Base-by-base conservation (phyloP, 1,140 invertebrate species). In the Leptonema lineaticorne region DNA sequence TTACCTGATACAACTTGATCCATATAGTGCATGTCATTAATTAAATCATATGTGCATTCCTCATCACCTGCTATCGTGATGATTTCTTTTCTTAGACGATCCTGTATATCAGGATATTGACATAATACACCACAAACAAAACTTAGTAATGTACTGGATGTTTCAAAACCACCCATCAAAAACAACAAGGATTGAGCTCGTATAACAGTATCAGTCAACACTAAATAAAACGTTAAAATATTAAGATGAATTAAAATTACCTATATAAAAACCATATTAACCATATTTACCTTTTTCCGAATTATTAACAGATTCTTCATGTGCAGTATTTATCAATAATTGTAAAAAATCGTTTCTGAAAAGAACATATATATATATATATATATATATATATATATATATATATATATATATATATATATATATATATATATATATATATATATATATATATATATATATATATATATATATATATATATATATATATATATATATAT, bases 101-200 rank as follows among this genome's bases (percentile, higher is more conserved):
- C 77, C 73, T 91, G 89, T 11, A 88, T 69, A 0, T 88, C 85
- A 0, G 84, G 85, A 71, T 86, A 77, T 11, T 81, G 76, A 0
- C 88, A 87, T 63, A 92, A 75, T 18, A 82, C 78, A 70, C 86
- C 86, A 0, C 84, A 75, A 2, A 82, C 79, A 69, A 87, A 88
- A 0, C 84, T 80, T 24, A 82, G 71, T 2, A 86, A 75, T 1
- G 84, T 80, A 65, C 83, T 84, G 0, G 82, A 79, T 0, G 84
- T 83, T 58, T 81, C 79, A 53, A 83, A 80, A 0, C 85, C 85
- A 11, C 82, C 83, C 58, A 84, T 73, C 0, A 85, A 75, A 72
- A 82, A 83, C 6, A 81, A 71, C n/a, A 82, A 62, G 0, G 77
- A 75, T 68, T 82, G 81, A 0, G 78, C 81, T 56, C 80, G 78